phyloP scores from a whole-genome alignment of 2,888 invertebrate genomes.

The Phyllotreta striolata region DNA sequence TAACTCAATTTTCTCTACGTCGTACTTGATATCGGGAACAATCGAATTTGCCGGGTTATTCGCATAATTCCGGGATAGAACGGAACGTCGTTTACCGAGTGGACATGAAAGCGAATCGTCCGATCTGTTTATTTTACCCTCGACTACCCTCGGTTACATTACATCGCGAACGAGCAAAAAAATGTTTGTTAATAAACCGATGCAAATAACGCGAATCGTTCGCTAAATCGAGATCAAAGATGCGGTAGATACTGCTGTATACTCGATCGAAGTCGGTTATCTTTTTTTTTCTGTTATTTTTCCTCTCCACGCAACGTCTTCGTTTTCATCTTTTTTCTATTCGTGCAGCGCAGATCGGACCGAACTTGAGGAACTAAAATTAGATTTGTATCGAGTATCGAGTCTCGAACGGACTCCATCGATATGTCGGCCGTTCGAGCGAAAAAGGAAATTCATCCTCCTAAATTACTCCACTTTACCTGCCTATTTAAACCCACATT shows the following conservation, averaged over 20 bases:
- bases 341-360: conserved; percentile 8
- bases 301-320: neutral
- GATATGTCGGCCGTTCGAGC: too few relatives aligned
- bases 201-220: conserved; percentile 34
- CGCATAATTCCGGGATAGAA: conserved; percentile 26
- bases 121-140: too few relatives aligned
- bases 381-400: conserved; percentile 17
- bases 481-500: too few relatives aligned
- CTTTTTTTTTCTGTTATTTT: conserved; percentile 17
- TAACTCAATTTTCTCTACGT: conserved; percentile 29
- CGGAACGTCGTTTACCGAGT: conserved; percentile 21
- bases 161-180: too few relatives aligned
- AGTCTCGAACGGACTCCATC: conserved; percentile 1
- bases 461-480: too few relatives aligned
- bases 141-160: too few relatives aligned
- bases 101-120: too few relatives aligned
- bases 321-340: conserved; percentile 3
- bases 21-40: conserved; percentile 31
- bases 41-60: conserved; percentile 28
- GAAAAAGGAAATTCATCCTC: too few relatives aligned
- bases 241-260: conserved; percentile 22
- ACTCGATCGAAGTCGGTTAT: conserved; percentile 17
- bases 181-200: conserved; percentile 15
- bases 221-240: conserved; percentile 37
- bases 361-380: conserved; percentile 4